phyloP scores from a whole-genome alignment of 1,140 invertebrate genomes.

The Sesamia nonagrioides region DNA sequence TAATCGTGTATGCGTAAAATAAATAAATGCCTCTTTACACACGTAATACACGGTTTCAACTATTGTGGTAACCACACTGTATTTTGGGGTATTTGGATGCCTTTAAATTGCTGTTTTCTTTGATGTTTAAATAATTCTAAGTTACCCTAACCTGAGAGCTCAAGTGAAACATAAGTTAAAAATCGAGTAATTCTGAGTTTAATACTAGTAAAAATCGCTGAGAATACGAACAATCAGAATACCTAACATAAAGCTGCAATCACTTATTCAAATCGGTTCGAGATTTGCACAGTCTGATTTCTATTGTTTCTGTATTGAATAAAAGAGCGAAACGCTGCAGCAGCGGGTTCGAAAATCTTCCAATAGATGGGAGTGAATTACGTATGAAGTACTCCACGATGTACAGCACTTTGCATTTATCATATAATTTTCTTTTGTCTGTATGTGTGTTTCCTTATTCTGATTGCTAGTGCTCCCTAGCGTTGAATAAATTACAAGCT shows the following conservation, averaged over 20 bases:
- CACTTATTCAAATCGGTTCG: conserved; percentile 12
- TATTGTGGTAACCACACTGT: too few relatives aligned
- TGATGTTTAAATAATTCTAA: too few relatives aligned
- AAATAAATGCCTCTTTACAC: too few relatives aligned
- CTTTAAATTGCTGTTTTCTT: too few relatives aligned
- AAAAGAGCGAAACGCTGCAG: conserved; percentile 28
- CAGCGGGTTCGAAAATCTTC: conserved; percentile 27
- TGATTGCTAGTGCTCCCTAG: conserved; percentile 29
- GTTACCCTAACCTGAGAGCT: too few relatives aligned
- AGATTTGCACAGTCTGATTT: conserved; percentile 7
- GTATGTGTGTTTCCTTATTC: conserved; percentile 17
- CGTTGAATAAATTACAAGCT: conserved; percentile 19
- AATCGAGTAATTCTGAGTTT: background rate
- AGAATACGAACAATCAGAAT: background rate
- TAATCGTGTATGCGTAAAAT: too few relatives aligned
- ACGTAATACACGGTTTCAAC: too few relatives aligned
- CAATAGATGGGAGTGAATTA: conserved; percentile 30
- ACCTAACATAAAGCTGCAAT: background rate
- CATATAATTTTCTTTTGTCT: conserved; percentile 36
- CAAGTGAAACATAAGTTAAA: too few relatives aligned
- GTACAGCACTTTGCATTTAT: conserved; percentile 28
- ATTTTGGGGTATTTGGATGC: too few relatives aligned
- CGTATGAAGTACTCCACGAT: background rate
- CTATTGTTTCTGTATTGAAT: conserved; percentile 39
- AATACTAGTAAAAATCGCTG: background rate